Percentiles rank a stretch among this genome's conserved stretches.
phyloP scores from a whole-genome alignment of 2,888 invertebrate genomes.

The Eristalinus aeneus region DNA sequence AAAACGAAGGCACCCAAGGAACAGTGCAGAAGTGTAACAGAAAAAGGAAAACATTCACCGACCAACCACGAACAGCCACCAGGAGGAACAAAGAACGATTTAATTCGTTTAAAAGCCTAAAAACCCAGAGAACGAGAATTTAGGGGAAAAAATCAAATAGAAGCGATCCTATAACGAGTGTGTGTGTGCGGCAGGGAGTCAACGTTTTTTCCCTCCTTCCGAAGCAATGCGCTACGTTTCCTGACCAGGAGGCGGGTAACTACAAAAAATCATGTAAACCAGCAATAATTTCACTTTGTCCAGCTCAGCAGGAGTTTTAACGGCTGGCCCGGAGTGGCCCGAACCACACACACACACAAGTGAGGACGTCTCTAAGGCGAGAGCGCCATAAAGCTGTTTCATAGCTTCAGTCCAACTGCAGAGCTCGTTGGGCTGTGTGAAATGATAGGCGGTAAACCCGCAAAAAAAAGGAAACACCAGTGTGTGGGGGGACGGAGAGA shows the following conservation, averaged over 20 bases:
- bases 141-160: slow-evolving; percentile 4
- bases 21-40: slow-evolving; percentile 29
- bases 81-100: slow-evolving; percentile 58
- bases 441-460: slow-evolving; percentile 45
- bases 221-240: slow-evolving; percentile 63
- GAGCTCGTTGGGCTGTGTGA: slow-evolving; percentile 22
- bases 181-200: not conserved
- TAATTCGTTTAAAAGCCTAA: slow-evolving; percentile 63
- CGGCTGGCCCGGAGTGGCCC: slow-evolving; percentile 28
- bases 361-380: slow-evolving; percentile 50
- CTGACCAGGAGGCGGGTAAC: slow-evolving; percentile 58
- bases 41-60: not conserved
- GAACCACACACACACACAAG: slow-evolving; percentile 10
- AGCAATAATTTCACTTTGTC: slow-evolving; percentile 71
- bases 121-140: not conserved
- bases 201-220: slow-evolving; percentile 9
- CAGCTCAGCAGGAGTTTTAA: slow-evolving; percentile 66
- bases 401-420: slow-evolving; percentile 9
- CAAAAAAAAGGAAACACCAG: slow-evolving; percentile 16
- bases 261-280: slow-evolving; percentile 69
- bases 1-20: slow-evolving; percentile 6
- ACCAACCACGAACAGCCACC: slow-evolving; percentile 7
- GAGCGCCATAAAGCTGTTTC: slow-evolving; percentile 15
- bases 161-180: not conserved
- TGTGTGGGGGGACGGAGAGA: not conserved